These are phyloP conservation scores for Bryconaethiops microstoma DNA, from an alignment of 2,797 vertebrate species.

Conservation along the genomic window DNA sequence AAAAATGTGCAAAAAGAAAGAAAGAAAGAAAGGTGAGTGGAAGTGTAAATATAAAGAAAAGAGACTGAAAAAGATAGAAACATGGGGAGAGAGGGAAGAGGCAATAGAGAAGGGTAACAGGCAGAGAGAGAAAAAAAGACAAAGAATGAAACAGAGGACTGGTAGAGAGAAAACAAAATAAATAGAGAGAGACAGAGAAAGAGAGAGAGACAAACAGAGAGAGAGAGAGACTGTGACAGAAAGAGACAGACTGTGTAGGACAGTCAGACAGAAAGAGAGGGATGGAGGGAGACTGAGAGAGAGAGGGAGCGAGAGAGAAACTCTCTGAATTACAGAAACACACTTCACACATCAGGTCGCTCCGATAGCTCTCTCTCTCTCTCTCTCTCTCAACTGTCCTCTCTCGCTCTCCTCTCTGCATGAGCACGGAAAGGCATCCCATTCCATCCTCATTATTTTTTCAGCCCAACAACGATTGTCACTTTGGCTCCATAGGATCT, in stretches of 20 bases:
- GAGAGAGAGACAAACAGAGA: background rate
- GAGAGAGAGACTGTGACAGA: background rate
- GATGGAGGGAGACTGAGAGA: background rate
- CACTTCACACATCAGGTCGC: conserved; percentile 25
- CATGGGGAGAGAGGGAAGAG: background rate
- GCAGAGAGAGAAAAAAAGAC: background rate
- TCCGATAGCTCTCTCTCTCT: background rate
- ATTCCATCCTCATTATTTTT: conserved; percentile 76
- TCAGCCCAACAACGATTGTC: conserved; percentile 73
- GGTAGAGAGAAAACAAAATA: background rate
- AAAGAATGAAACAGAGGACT: no score
- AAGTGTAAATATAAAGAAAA: background rate
- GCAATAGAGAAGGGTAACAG: background rate
- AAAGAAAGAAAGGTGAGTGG: background rate
- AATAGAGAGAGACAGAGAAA: background rate
- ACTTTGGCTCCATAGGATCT: conserved; percentile 72
- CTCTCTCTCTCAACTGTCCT: conserved; percentile 6
- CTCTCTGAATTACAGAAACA: conserved; percentile 33
- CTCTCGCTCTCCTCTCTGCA: conserved; percentile 32
- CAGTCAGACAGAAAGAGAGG: background rate
- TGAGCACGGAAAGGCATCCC: conserved; percentile 62
- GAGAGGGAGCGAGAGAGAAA: background rate
- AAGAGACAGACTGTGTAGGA: background rate
- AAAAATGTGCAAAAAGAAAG: background rate
- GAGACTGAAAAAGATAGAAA: background rate